phyloP scores from a whole-genome alignment of 2,797 vertebrate species.

The Sitta carolinensis region DNA sequence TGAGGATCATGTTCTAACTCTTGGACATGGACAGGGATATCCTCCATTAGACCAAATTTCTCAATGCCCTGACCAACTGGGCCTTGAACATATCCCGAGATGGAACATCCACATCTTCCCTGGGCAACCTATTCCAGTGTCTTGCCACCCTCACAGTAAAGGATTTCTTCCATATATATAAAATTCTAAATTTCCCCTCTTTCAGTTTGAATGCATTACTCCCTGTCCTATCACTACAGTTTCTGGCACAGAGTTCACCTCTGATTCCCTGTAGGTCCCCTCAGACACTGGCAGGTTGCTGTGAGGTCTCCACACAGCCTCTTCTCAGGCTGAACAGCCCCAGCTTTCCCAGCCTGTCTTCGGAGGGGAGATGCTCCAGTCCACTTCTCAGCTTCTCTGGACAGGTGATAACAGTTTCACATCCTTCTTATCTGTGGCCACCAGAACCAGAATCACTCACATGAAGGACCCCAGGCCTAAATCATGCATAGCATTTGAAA shows the following conservation, averaged over 20 bases:
- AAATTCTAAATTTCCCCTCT: neutral
- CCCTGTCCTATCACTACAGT: neutral
- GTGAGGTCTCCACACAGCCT: neutral
- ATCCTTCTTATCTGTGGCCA: neutral
- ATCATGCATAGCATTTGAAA: neutral
- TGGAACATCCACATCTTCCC: neutral
- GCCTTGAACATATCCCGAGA: neutral
- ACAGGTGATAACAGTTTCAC: neutral
- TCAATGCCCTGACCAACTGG: fast-evolving
- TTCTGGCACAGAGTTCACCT: neutral
- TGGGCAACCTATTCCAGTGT: neutral
- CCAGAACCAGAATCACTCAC: neutral
- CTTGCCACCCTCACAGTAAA: neutral
- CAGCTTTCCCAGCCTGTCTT: neutral
- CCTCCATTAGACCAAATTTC: neutral
- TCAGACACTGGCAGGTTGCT: neutral
- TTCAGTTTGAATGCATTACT: neutral
- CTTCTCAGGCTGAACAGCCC: neutral
- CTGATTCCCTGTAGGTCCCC: neutral
- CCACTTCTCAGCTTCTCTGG: neutral
- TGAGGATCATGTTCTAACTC: neutral
- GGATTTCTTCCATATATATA: neutral
- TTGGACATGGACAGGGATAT: neutral
- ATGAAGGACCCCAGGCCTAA: neutral
- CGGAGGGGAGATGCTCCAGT: neutral